Evolutionary conservation across 2,797 vertebrate species (phyloP).

Genomic region (Mareca penelope): DNA sequence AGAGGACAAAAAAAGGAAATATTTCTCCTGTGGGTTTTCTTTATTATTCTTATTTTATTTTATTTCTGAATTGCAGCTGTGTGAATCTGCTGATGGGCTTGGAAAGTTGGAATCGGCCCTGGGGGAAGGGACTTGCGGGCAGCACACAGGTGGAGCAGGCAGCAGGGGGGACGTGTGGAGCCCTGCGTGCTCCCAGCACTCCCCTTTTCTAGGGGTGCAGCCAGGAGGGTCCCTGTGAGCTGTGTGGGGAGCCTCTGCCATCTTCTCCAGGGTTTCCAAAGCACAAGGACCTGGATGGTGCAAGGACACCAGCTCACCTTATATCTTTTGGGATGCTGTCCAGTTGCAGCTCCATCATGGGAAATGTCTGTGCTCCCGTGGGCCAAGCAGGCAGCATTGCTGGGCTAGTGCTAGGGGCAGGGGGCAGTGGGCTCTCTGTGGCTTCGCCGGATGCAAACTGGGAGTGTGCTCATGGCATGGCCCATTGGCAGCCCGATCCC

Average conservation of each 20-base stretch:
- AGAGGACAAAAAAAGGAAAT: not conserved
- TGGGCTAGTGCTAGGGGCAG: not conserved
- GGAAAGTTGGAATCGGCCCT: not conserved
- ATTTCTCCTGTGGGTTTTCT: not conserved
- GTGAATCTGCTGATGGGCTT: slow-evolving; percentile 31
- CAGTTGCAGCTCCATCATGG: fast-evolving
- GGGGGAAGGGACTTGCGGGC: not conserved
- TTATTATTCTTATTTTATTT: not conserved
- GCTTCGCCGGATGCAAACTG: not conserved
- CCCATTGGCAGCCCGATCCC: fast-evolving
- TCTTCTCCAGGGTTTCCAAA: not conserved
- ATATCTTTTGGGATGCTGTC: not conserved
- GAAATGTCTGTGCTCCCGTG: not conserved
- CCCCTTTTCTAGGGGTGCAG: not conserved
- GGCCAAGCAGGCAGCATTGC: not conserved
- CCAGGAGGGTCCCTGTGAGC: not conserved
- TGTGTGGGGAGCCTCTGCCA: not conserved
- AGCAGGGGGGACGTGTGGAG: not conserved
- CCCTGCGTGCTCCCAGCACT: not conserved
- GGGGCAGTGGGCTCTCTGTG: not conserved
- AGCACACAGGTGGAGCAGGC: not conserved
- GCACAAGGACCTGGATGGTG: not conserved
- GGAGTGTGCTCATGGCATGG: not conserved
- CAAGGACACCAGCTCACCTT: not conserved
- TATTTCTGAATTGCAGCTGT: slow-evolving; percentile 23